Percentiles rank a stretch among this genome's conserved stretches.
Evolutionary conservation across 1,140 invertebrate genomes (phyloP).

Genomic region (Ephestia elutella): DNA sequence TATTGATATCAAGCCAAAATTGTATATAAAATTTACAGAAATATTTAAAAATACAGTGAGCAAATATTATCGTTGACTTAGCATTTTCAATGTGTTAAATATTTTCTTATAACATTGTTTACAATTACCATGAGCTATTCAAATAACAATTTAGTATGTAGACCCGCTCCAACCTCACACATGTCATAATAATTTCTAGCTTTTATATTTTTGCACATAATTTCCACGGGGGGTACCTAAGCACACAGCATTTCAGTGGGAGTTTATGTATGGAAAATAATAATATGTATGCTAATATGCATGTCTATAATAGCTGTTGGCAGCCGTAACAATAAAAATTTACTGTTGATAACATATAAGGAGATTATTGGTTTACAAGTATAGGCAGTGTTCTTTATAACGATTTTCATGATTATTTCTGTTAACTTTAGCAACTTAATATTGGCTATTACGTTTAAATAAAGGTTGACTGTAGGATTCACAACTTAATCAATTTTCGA

Average conservation of each 20-base stretch:
- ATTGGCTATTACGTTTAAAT: too few relatives aligned
- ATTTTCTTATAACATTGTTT: not conserved
- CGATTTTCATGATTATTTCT: too few relatives aligned
- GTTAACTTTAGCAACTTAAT: too few relatives aligned
- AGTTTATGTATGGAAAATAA: not conserved
- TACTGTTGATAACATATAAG: not conserved
- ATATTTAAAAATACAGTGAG: too few relatives aligned
- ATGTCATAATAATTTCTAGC: slow-evolving; percentile 3
- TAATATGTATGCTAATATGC: not conserved
- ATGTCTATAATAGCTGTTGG: not conserved
- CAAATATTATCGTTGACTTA: too few relatives aligned
- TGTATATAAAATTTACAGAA: too few relatives aligned
- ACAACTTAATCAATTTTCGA: too few relatives aligned
- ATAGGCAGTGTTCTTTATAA: not conserved
- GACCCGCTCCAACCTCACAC: not conserved
- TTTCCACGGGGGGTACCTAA: not conserved
- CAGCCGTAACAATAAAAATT: not conserved
- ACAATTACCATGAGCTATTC: not conserved
- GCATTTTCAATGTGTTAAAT: not conserved
- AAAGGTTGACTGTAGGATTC: too few relatives aligned
- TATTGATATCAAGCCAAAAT: too few relatives aligned
- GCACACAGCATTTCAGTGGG: not conserved
- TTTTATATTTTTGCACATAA: slow-evolving; percentile 2
- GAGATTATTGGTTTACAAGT: not conserved
- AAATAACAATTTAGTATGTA: not conserved